phyloP scores from a whole-genome alignment of 2,888 invertebrate species.

The Alcis repandata region DNA sequence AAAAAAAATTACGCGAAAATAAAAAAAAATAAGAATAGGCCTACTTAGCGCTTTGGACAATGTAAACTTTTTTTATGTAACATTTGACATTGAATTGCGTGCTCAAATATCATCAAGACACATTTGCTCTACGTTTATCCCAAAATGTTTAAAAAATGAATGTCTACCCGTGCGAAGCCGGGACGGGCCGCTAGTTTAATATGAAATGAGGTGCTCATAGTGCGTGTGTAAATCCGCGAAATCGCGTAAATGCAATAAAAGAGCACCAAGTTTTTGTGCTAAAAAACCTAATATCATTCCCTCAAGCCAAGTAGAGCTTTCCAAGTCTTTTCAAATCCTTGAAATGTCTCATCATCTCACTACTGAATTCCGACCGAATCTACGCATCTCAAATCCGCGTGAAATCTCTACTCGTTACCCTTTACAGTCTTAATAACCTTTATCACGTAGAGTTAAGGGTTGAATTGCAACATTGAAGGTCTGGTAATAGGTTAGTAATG shows the following conservation, averaged over 20 bases:
- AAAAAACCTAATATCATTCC: neutral
- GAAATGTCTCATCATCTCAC: slow-evolving; percentile 4
- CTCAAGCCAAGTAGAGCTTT: neutral
- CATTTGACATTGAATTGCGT: too few species aligned
- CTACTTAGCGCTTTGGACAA: too few species aligned
- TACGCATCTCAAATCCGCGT: slow-evolving; percentile 17
- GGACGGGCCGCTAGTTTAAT: too few species aligned
- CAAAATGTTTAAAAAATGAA: too few species aligned
- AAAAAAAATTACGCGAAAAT: too few species aligned
- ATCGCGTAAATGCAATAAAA: neutral
- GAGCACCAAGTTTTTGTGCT: neutral
- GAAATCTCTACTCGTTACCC: slow-evolving; percentile 19
- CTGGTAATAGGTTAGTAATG: slow-evolving; percentile 11
- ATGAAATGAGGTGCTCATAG: too few species aligned
- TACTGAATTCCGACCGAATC: slow-evolving; percentile 15
- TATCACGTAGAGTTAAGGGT: slow-evolving; percentile 5
- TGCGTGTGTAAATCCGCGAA: too few species aligned
- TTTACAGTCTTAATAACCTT: slow-evolving; percentile 2
- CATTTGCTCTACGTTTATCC: too few species aligned
- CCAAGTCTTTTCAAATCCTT: neutral
- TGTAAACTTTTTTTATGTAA: too few species aligned
- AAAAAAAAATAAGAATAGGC: too few species aligned
- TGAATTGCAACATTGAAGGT: slow-evolving; percentile 11
- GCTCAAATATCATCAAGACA: too few species aligned
- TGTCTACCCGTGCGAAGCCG: too few species aligned